These are phyloP conservation scores for Palythoa grandis DNA, from an alignment of 92 coral and sea anemone genomes.

Conservation along the genomic window DNA sequence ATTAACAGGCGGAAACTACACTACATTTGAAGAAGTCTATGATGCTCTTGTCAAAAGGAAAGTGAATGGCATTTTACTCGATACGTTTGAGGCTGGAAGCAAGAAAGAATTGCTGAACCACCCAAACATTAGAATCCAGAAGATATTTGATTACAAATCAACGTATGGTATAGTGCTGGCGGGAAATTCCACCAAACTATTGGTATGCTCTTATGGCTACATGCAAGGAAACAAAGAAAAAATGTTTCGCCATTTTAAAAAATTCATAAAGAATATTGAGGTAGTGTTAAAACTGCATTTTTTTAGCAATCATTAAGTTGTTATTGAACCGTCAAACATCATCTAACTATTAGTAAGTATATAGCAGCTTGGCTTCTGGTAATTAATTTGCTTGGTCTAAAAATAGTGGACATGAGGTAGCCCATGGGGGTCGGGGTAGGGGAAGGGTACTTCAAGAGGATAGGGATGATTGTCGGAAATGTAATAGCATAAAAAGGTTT, in stretches of 20 bases:
- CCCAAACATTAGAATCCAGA: slow-evolving; percentile 14
- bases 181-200: slow-evolving; percentile 23
- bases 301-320: background rate
- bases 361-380: background rate
- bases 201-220: slow-evolving; percentile 4
- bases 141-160: slow-evolving; percentile 28
- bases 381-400: background rate
- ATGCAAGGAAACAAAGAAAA: slow-evolving; percentile 28
- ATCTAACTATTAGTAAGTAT: background rate
- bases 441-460: background rate
- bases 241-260: slow-evolving; percentile 19
- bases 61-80: slow-evolving; percentile 25
- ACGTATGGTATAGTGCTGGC: slow-evolving; percentile 25
- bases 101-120: slow-evolving; percentile 28
- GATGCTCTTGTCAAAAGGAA: slow-evolving; percentile 7
- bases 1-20: background rate
- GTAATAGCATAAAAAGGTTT: background rate
- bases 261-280: slow-evolving; percentile 26
- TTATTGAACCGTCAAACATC: background rate
- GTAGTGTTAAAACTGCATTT: background rate
- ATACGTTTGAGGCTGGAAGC: slow-evolving; percentile 37
- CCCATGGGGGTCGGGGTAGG: background rate
- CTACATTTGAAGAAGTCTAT: slow-evolving; percentile 13
- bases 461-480: background rate
- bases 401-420: background rate